phyloP scores from a whole-genome alignment of 1,140 invertebrate species.

The Argopecten irradians region DNA sequence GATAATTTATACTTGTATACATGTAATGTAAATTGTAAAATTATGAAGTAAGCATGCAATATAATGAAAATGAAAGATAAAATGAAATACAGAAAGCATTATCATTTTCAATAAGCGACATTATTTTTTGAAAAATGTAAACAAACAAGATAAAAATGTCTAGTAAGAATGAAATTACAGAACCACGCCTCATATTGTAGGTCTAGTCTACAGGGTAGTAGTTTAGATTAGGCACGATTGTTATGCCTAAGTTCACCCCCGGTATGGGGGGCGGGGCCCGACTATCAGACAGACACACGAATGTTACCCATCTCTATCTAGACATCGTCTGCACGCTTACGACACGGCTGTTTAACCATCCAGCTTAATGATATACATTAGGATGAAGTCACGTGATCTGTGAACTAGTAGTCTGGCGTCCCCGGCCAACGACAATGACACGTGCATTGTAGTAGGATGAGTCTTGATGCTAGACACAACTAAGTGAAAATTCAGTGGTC shows the following conservation, averaged over 20 bases:
- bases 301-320: not conserved
- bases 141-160: no score
- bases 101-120: no score
- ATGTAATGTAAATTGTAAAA: no score
- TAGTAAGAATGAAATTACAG: no score
- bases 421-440: not conserved
- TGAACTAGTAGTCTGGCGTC: not conserved
- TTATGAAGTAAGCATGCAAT: no score
- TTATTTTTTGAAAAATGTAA: no score
- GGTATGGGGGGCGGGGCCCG: not conserved
- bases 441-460: not conserved
- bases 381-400: not conserved
- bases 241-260: not conserved
- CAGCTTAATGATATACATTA: slow-evolving; percentile 7
- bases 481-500: no score
- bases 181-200: not conserved
- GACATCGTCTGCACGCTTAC: not conserved
- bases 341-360: not conserved
- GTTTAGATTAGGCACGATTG: not conserved
- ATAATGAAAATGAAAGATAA: no score
- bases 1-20: no score
- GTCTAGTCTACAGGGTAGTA: not conserved
- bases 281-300: not conserved
- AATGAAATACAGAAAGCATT: no score
- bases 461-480: no score